These are phyloP conservation scores for Papilio dardanus DNA, from an alignment of 1,140 invertebrate genomes.

Conservation along the genomic window DNA sequence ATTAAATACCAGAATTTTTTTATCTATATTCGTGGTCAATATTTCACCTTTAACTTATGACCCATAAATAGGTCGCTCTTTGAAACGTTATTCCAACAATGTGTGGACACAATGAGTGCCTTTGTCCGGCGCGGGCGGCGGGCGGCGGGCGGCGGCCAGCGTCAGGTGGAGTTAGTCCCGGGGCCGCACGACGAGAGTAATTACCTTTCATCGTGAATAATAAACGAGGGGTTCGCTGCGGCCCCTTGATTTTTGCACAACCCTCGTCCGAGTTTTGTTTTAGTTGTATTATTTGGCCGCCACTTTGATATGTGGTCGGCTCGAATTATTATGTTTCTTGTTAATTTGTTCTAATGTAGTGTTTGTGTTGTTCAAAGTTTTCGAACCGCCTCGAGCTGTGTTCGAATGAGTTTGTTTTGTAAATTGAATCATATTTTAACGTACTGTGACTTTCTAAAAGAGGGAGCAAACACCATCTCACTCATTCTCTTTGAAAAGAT, in stretches of 20 bases:
- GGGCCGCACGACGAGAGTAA: slow-evolving; percentile 18
- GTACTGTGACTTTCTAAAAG: background rate
- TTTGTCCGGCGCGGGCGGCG: background rate
- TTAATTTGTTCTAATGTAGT: slow-evolving; percentile 24
- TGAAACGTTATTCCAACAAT: slow-evolving; percentile 17
- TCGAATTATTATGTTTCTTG: slow-evolving; percentile 19
- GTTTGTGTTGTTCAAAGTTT: slow-evolving; percentile 23
- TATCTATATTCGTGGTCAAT: background rate
- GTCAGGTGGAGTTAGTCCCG: slow-evolving; percentile 17
- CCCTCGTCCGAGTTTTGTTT: slow-evolving; percentile 24
- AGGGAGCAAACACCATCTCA: background rate
- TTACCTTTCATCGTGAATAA: slow-evolving; percentile 25
- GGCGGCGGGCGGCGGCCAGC: background rate
- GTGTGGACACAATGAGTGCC: background rate
- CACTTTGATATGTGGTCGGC: slow-evolving; percentile 17
- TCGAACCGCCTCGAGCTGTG: slow-evolving; percentile 25
- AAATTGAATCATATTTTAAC: background rate
- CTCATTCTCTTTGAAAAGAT: background rate
- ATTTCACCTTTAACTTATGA: background rate
- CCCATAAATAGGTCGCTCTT: background rate
- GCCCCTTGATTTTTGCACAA: slow-evolving; percentile 14
- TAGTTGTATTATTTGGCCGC: slow-evolving; percentile 8
- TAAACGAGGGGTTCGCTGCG: slow-evolving; percentile 11
- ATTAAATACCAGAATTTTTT: background rate
- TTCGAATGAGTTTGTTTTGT: background rate